Evolutionary conservation across 1,140 invertebrate species (phyloP), one percentile per base, ranked within the genome.

Genomic region (Pseudobourletiella spinata): DNA sequence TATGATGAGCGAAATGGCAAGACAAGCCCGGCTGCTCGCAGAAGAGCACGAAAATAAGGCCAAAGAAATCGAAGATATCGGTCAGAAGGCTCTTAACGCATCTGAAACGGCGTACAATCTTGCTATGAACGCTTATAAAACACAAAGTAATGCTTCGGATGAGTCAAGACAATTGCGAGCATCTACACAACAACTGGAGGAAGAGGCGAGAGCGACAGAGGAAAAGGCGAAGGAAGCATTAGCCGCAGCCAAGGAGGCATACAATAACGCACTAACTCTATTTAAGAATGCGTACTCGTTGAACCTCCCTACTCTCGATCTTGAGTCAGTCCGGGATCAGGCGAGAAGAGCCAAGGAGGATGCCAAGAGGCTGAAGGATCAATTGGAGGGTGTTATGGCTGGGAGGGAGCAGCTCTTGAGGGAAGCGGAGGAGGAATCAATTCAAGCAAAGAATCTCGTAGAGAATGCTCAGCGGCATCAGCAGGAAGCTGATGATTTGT

Each of bases 1-100:
- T 24, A 84, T 89, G 69, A 95, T 97, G 88, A 91, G 91, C 1
- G 80, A 84, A 16, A 89, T 95, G 46, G 91, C 94, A 0, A 82
- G 89, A 59, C 85, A 93, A 73, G 90, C 94, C 2, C 80, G 92
- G 22, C 74, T 82, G 15, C 71, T 88, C 2, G 89, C 90, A 1
- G 86, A 93, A 66, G 78, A 83, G 76, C 83, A 85, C 72, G 79
- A 80, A 50, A 81, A 84, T 2, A 84, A 91, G 70, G 89, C 90
- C 0, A 81, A 84, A 42, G 83, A 84, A 63, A 89, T 95, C 61
- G 81, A 84, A 65, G 78, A 81, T 28, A 79, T 87, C 50, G 88
- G 89, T 1, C 83, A 87, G 63, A 84, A 86, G 67, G 91, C 91
- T 0, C 81, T 85, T 50, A 89, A 92, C 70, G 88, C 85, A 3